Base-by-base conservation (phyloP, 2,797 vertebrate species). In the Pampus argenteus region DNA sequence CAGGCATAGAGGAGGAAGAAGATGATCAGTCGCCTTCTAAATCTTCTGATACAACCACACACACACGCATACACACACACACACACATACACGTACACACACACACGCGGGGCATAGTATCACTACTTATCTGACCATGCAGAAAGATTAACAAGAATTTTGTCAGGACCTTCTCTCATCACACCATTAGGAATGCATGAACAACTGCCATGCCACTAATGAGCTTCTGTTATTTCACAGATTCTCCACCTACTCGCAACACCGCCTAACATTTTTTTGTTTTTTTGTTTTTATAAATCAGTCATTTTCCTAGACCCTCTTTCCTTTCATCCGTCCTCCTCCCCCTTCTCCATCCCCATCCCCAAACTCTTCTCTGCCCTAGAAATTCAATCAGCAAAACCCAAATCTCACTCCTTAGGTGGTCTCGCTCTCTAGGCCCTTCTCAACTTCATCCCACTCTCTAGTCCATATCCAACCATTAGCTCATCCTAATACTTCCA, bases 331-430 rank as follows among this genome's bases (percentile, higher is more conserved):
- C 70, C 67, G 25, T 61, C 66, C n/a, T 59, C 52, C 29, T 54
- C 66, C 59, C 29, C 80, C 55, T 61, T 66, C n/a, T 44, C 29
- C 62, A 13, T 22, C 47, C 9, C 29, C 23, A 1, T 34, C 64
- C 18, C 60, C 58, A 11, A 9, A 51, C 54, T 74, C 28, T 3
- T 51, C 58, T 79, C 76, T 90, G 86, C 56, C 83, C 84, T 52
- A 89, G 84, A 90, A 90, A 87, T 74, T 70, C 56, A 68, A 82
- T 81, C 66, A 71, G 79, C 51, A 66, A 74, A 84, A 67, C 23
- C 56, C 78, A 78, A 66, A 86, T 75, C 78, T 73, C 45, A 10
- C 84, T 81, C 76, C 72, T 45, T 70, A 63, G 81, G 87, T 78
- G 82, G 70, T 86, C 78, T 81, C 71, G 54, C 26, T 78, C 47